phyloP scores from a whole-genome alignment of 2,888 invertebrate species.

The Tuberolachnus salignus region DNA sequence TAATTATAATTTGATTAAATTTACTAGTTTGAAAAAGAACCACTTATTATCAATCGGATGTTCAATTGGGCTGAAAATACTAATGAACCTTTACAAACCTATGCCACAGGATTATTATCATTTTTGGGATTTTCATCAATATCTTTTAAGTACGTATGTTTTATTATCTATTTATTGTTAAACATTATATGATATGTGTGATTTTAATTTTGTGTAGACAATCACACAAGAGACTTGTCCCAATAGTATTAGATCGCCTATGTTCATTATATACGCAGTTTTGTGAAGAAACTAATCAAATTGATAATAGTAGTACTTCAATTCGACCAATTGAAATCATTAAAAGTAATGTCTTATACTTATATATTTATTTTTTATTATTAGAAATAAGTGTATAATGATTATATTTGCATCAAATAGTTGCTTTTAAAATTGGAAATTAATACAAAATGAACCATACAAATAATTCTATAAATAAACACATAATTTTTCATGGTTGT shows the following conservation, averaged over 20 bases:
- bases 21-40: constrained; percentile 75
- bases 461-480: no score
- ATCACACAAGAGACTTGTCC: constrained; percentile 83
- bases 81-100: constrained; percentile 88
- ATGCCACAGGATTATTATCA: constrained; percentile 92
- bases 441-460: no score
- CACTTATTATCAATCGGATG: constrained; percentile 82
- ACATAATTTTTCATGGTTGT: no score
- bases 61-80: constrained; percentile 89
- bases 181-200: background rate
- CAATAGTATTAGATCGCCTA: constrained; percentile 83
- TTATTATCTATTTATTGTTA: background rate
- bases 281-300: constrained; percentile 62
- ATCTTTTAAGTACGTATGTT: constrained; percentile 72
- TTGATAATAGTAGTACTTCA: constrained; percentile 73
- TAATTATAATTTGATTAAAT: background rate
- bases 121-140: constrained; percentile 97
- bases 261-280: constrained; percentile 73
- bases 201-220: constrained; percentile 67
- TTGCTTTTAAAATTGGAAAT: no score
- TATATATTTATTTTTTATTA: no score
- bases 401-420: no score
- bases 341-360: no score
- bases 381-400: no score
- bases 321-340: no score